phyloP scores from a whole-genome alignment of 2,797 vertebrate species.

The Apogon hyalosoma region DNA sequence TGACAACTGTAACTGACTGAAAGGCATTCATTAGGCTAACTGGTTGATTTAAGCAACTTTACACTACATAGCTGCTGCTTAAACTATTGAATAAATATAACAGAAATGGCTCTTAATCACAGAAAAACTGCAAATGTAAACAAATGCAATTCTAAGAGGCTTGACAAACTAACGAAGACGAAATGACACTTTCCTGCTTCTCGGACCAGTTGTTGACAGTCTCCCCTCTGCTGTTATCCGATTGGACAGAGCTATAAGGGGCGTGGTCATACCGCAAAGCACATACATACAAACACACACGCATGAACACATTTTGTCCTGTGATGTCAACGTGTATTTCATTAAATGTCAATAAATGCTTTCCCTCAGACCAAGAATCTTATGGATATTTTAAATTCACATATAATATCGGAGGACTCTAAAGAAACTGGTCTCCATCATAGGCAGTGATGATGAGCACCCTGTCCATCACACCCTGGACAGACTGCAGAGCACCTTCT shows the following conservation, averaged over 20 bases:
- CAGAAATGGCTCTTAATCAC: rapidly evolving
- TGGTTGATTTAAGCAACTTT: conserved; percentile 42
- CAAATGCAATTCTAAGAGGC: not conserved
- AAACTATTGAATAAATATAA: not conserved
- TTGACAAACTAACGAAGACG: not conserved
- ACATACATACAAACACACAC: no score
- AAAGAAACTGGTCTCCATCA: no score
- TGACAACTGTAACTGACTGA: conserved; percentile 46
- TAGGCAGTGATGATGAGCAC: no score
- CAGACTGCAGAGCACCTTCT: no score
- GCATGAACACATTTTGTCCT: not conserved
- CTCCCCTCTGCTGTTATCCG: conserved; percentile 33
- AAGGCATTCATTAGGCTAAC: conserved; percentile 40
- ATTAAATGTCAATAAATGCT: not conserved
- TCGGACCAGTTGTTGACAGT: conserved; percentile 70
- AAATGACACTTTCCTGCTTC: conserved; percentile 56
- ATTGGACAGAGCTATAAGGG: conserved; percentile 56
- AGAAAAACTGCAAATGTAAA: not conserved
- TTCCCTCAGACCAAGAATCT: no score
- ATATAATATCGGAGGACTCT: no score
- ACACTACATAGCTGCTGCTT: conserved; percentile 20
- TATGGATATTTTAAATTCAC: no score
- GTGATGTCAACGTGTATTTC: no score
- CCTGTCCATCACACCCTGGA: no score
- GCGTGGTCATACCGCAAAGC: conserved; percentile 11